A percentile compares a stretch with the other conserved stretches of the same genome.
Evolutionary conservation across 2,888 invertebrate species (phyloP).

Genomic region (Fragum whitleyi): DNA sequence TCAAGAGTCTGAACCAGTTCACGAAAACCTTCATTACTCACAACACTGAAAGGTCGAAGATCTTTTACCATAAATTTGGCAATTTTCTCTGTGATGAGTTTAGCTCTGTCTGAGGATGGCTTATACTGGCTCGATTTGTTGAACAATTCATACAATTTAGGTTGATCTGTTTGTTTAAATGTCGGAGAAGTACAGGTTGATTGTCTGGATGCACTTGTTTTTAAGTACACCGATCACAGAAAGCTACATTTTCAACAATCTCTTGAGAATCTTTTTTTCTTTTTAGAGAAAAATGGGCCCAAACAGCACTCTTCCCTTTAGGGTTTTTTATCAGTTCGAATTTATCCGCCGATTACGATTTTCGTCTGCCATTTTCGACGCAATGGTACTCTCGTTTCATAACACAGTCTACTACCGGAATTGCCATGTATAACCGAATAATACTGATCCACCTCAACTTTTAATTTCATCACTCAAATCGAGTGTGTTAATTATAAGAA

Average conservation of each 20-base stretch:
- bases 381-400: too few species aligned
- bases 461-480: too few species aligned
- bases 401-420: too few species aligned
- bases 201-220: background rate
- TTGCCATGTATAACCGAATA: too few species aligned
- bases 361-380: too few species aligned
- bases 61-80: constrained; percentile 23
- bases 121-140: constrained; percentile 2
- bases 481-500: too few species aligned
- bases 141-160: background rate
- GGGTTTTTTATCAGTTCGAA: too few species aligned
- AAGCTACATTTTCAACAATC: background rate
- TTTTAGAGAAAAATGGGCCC: too few species aligned
- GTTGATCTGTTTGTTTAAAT: constrained; percentile 1
- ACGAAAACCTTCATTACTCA: constrained; percentile 24
- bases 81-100: constrained; percentile 12
- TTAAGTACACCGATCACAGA: background rate
- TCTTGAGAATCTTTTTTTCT: background rate
- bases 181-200: constrained; percentile 15
- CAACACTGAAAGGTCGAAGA: constrained; percentile 22
- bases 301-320: too few species aligned
- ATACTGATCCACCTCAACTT: too few species aligned
- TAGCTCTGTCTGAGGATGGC: constrained; percentile 16
- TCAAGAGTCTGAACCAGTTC: constrained; percentile 22
- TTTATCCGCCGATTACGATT: too few species aligned